These are phyloP conservation scores for Cyprinodon brontotheroides DNA, from an alignment of 2,113 vertebrate species.

Conservation along the genomic window DNA sequence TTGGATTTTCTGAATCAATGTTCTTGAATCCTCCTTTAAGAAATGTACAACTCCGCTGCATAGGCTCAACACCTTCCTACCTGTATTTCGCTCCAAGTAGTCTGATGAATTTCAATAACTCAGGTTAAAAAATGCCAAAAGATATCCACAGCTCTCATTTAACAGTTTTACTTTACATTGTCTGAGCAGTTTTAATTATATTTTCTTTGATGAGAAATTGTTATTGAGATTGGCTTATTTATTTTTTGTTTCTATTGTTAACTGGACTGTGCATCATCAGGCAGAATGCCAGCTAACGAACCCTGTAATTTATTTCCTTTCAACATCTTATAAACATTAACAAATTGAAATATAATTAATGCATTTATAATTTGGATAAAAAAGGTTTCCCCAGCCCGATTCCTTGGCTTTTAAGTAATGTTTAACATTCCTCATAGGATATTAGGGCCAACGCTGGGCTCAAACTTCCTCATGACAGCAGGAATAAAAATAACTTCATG, in stretches of 20 bases:
- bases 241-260: not conserved
- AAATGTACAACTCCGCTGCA: too few species aligned
- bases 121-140: too few species aligned
- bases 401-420: conserved; percentile 4
- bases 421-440: conserved; percentile 13
- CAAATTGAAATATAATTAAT: conserved; percentile 1
- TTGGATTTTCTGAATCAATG: too few species aligned
- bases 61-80: too few species aligned
- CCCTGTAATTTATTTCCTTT: not conserved
- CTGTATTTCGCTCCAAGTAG: too few species aligned
- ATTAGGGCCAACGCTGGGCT: conserved; percentile 1
- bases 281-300: not conserved
- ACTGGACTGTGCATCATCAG: not conserved
- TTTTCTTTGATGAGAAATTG: not conserved
- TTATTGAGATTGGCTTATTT: not conserved
- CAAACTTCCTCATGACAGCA: conserved; percentile 20
- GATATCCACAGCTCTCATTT: too few species aligned
- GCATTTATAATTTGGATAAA: not conserved
- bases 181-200: not conserved
- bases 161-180: too few species aligned
- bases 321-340: not conserved
- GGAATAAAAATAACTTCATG: conserved; percentile 21
- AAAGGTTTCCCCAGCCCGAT: not conserved
- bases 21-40: too few species aligned
- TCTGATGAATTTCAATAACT: too few species aligned